Evolutionary conservation across 2,113 vertebrate species (phyloP).

Genomic region (Atlantisia rogersi): DNA sequence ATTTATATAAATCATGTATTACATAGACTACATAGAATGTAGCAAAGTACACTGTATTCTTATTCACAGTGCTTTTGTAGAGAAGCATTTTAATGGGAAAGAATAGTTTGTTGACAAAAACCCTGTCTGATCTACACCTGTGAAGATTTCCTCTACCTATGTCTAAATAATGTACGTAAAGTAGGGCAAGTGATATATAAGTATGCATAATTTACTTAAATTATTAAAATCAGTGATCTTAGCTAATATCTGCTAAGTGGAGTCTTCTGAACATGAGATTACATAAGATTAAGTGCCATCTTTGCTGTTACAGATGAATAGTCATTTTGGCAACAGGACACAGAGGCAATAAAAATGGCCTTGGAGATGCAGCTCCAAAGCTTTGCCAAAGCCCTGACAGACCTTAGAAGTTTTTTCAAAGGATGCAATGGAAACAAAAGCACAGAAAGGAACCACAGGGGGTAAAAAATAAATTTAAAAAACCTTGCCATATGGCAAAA

Average conservation of each 20-base stretch:
- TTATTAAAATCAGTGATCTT: background rate
- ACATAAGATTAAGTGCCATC: background rate
- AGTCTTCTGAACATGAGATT: background rate
- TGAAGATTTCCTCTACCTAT: background rate
- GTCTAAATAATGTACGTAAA: background rate
- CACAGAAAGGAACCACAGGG: background rate
- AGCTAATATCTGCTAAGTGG: background rate
- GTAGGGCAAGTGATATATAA: background rate
- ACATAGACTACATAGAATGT: background rate
- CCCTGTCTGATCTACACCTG: background rate
- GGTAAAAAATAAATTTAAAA: background rate
- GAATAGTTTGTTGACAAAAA: background rate
- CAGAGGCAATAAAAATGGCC: background rate
- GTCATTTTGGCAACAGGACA: background rate
- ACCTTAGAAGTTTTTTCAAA: background rate
- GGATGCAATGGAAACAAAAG: background rate
- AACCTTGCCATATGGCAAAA: background rate
- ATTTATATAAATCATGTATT: background rate
- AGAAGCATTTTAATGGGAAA: background rate
- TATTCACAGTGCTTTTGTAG: background rate
- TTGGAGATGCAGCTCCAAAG: background rate
- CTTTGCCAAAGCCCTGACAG: background rate
- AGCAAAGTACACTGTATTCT: background rate
- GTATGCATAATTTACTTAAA: background rate
- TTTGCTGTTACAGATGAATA: background rate